Evolutionary conservation across 1,140 invertebrate genomes (phyloP).

Genomic region (Phocides pigmalion): DNA sequence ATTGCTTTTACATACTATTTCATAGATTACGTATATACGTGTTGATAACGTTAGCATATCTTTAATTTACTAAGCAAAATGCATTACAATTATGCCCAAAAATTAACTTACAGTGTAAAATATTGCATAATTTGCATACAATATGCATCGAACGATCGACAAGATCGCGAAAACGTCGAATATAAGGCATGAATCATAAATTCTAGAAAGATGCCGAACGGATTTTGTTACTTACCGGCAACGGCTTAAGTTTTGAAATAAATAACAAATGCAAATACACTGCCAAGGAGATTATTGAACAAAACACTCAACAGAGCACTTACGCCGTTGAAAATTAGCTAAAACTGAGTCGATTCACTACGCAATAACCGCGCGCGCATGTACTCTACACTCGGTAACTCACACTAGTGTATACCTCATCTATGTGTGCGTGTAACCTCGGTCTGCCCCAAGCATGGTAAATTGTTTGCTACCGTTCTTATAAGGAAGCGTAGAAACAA

Average conservation of each 20-base stretch:
- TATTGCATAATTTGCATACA: no score
- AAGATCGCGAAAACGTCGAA: no score
- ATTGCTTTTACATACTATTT: no score
- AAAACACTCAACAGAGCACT: slow-evolving; percentile 1
- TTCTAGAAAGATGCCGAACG: not conserved
- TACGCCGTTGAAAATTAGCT: slow-evolving; percentile 22
- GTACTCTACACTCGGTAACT: not conserved
- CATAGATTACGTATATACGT: no score
- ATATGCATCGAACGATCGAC: no score
- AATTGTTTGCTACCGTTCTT: slow-evolving; percentile 20
- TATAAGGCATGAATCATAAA: not conserved
- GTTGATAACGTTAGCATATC: no score
- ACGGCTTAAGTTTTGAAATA: not conserved
- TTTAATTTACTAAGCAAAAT: no score
- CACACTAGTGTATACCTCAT: not conserved
- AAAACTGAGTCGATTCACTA: slow-evolving; percentile 19
- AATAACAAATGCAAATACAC: slow-evolving; percentile 4
- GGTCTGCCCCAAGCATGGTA: slow-evolving; percentile 18
- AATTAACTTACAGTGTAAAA: no score
- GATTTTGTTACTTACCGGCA: not conserved
- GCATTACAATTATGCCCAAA: no score
- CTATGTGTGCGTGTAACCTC: slow-evolving; percentile 21
- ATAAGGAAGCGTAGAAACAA: not conserved
- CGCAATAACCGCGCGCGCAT: slow-evolving; percentile 19
- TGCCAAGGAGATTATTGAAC: not conserved